These are phyloP conservation scores for Drosophila pseudoobscura DNA, from an alignment of 1,140 invertebrate genomes.

Conservation along the genomic window DNA sequence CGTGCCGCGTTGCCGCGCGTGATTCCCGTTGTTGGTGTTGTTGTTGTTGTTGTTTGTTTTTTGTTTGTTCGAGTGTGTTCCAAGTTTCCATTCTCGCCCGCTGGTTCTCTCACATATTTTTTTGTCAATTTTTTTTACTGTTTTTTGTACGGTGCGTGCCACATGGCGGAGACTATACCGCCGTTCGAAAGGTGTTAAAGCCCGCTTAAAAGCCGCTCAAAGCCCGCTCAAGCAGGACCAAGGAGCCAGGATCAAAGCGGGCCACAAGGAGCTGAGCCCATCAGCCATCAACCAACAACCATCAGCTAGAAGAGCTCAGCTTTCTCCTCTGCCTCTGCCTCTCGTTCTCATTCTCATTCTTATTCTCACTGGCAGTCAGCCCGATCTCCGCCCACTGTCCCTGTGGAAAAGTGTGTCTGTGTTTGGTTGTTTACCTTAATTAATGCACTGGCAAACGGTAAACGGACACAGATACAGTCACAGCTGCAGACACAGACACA, in stretches of 20 bases:
- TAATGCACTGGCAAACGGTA: constrained; percentile 66
- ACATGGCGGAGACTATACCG: background rate
- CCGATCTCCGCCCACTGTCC: too few species aligned
- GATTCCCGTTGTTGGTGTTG: constrained; percentile 28
- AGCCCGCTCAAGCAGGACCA: constrained; percentile 37
- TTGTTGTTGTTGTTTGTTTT: constrained; percentile 9
- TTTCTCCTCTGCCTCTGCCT: background rate
- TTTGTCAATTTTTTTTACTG: constrained; percentile 19
- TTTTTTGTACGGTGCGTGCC: constrained; percentile 49
- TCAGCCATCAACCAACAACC: background rate
- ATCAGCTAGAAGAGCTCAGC: constrained; percentile 2
- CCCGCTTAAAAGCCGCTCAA: constrained; percentile 42
- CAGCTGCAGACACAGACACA: background rate
- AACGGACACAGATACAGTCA: constrained; percentile 11
- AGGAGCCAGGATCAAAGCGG: background rate
- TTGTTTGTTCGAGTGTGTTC: too few species aligned
- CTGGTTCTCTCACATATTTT: background rate
- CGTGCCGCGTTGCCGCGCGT: constrained; percentile 53
- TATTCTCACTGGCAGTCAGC: background rate
- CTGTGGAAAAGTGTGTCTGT: constrained; percentile 15
- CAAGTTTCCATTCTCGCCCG: too few species aligned
- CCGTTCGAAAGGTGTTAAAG: constrained; percentile 63
- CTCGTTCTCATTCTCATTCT: background rate
- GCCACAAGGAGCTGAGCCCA: constrained; percentile 14
- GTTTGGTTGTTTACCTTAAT: constrained; percentile 80